Evolutionary conservation across 2,797 vertebrate genomes (phyloP).

Genomic region (Anniella stebbinsi): DNA sequence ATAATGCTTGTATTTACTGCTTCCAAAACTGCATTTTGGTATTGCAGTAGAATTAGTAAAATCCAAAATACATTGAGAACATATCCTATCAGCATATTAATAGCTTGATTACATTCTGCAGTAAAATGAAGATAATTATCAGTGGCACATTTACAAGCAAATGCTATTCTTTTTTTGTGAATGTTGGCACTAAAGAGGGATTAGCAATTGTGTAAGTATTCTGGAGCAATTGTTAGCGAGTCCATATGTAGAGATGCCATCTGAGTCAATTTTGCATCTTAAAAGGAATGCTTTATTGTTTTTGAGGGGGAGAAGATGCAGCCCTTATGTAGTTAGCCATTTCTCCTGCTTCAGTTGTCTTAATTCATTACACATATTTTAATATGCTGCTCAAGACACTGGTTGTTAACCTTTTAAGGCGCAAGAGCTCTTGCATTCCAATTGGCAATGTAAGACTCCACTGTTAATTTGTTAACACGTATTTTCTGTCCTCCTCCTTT

Average conservation of each 20-base stretch:
- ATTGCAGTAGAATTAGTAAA: constrained; percentile 56
- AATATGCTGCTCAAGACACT: not conserved
- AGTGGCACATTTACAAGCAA: constrained; percentile 6
- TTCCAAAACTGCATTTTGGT: constrained; percentile 44
- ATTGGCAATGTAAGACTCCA: not conserved
- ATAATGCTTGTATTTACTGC: constrained; percentile 43
- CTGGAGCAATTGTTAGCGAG: constrained; percentile 36
- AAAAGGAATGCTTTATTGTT: not conserved
- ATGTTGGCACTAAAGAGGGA: constrained; percentile 11
- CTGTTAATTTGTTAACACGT: not conserved
- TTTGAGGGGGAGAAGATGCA: not conserved
- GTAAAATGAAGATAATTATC: not conserved
- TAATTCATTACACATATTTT: constrained; percentile 21
- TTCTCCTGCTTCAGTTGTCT: constrained; percentile 29
- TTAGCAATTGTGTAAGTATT: constrained; percentile 34
- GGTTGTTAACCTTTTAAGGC: not conserved
- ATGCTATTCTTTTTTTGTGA: constrained; percentile 44
- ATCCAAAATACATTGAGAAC: constrained; percentile 48
- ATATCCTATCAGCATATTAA: constrained; percentile 46
- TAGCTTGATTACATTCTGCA: constrained; percentile 44
- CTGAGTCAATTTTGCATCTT: not conserved
- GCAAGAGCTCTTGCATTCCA: not conserved
- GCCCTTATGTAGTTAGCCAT: not conserved
- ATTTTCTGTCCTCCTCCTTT: not conserved
- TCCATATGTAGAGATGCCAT: constrained; percentile 33